Conservation (phyloP, 2,888 invertebrate species). For the Caenorhabditis sulstoni region DNA sequence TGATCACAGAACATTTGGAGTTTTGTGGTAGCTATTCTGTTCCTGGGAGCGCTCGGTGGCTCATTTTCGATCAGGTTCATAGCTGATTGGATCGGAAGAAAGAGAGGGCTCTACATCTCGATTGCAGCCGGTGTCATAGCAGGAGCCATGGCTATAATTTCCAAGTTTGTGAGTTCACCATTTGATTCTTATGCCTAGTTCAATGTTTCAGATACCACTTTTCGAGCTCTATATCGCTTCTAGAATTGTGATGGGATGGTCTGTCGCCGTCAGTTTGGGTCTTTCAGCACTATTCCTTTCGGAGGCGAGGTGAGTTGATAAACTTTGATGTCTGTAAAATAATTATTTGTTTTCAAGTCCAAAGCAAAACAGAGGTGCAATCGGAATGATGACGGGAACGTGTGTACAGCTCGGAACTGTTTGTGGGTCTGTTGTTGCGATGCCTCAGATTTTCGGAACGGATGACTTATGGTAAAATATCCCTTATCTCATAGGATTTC, state of each 20-base stretch:
- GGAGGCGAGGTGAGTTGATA: constrained; percentile 62
- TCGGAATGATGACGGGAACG: constrained; percentile 76
- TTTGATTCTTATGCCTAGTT: too few relatives aligned
- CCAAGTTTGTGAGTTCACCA: constrained; percentile 68
- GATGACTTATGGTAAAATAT: constrained; percentile 63
- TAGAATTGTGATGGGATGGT: constrained; percentile 71
- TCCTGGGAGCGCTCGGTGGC: constrained; percentile 73
- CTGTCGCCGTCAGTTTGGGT: constrained; percentile 69
- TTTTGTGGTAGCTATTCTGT: constrained; percentile 72
- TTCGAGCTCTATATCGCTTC: constrained; percentile 73
- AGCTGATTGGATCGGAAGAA: constrained; percentile 71
- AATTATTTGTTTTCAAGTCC: constrained; percentile 66
- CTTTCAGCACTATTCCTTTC: constrained; percentile 67
- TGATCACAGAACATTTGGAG: constrained; percentile 74
- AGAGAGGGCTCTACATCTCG: constrained; percentile 68
- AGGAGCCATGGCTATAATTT: constrained; percentile 61
- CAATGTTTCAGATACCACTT: constrained; percentile 57
- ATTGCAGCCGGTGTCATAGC: constrained; percentile 64
- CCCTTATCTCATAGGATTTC: too few relatives aligned
- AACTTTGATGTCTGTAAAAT: too few relatives aligned
- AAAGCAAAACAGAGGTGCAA: constrained; percentile 71
- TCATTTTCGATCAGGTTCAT: constrained; percentile 64
- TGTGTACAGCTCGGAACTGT: constrained; percentile 74
- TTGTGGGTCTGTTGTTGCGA: constrained; percentile 72
- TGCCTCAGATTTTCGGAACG: constrained; percentile 75